Conservation (phyloP, 2,797 vertebrate genomes). For the Phoebastria nigripes region DNA sequence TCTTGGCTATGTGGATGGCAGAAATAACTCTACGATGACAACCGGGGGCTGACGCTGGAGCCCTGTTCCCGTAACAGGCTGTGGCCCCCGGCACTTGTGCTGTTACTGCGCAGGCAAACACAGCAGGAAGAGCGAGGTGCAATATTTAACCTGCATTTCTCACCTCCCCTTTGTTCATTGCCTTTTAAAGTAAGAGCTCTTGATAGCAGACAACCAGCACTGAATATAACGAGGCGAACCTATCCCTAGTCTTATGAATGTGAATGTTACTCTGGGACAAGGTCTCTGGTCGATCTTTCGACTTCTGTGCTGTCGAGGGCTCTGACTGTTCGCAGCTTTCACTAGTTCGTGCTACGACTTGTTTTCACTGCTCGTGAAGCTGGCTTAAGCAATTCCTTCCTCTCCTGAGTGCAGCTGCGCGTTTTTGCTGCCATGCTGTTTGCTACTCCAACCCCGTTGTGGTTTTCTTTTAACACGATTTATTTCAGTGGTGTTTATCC, state of each 20-base stretch:
- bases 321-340: background rate
- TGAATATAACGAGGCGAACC: background rate
- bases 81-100: rapidly evolving
- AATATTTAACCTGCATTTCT: background rate
- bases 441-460: background rate
- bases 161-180: background rate
- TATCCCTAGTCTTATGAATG: background rate
- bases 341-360: background rate
- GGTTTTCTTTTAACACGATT: background rate
- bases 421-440: background rate
- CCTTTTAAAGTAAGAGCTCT: background rate
- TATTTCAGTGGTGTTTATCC: background rate
- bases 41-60: rapidly evolving
- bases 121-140: background rate
- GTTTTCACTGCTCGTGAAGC: background rate
- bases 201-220: background rate
- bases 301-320: background rate
- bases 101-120: background rate
- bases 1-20: background rate
- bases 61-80: background rate
- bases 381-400: background rate
- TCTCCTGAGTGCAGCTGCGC: background rate
- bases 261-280: background rate
- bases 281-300: rapidly evolving
- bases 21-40: background rate